A percentile compares a stretch with the other conserved stretches of the same genome.
phyloP scores from a whole-genome alignment of 2,888 invertebrate genomes.

The Cataglyphis cursor region DNA sequence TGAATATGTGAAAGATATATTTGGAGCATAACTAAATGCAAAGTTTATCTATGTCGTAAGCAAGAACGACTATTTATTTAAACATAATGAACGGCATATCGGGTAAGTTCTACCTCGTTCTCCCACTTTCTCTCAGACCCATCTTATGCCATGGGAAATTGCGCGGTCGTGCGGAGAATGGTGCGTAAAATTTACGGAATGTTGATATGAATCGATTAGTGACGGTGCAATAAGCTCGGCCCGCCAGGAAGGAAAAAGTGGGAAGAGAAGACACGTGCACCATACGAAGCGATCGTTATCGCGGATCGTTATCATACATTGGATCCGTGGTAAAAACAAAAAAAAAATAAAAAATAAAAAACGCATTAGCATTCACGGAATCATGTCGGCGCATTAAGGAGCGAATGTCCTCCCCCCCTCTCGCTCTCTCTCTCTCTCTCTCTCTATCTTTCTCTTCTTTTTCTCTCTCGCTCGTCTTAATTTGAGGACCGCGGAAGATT shows the following conservation, averaged over 20 bases:
- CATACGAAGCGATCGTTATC: conserved; percentile 55
- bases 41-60: neutral
- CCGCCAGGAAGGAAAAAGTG: conserved; percentile 23
- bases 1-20: neutral
- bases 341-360: conserved; percentile 44
- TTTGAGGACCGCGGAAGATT: conserved; percentile 59
- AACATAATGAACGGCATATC: conserved; percentile 30
- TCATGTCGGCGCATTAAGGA: conserved; percentile 61
- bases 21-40: neutral
- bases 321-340: conserved; percentile 34
- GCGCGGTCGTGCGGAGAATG: conserved; percentile 37
- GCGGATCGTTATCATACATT: conserved; percentile 59
- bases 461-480: conserved; percentile 37
- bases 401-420: conserved; percentile 38
- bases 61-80: conserved; percentile 7
- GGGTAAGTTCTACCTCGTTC: neutral
- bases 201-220: conserved; percentile 64
- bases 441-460: neutral
- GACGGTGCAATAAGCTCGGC: conserved; percentile 57
- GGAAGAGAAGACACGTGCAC: conserved; percentile 6
- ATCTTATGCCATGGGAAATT: conserved; percentile 21
- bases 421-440: neutral
- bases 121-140: neutral
- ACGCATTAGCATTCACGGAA: conserved; percentile 64
- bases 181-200: conserved; percentile 32